phyloP scores from a whole-genome alignment of 2,797 vertebrate species.

The Hyperoplus immaculatus region DNA sequence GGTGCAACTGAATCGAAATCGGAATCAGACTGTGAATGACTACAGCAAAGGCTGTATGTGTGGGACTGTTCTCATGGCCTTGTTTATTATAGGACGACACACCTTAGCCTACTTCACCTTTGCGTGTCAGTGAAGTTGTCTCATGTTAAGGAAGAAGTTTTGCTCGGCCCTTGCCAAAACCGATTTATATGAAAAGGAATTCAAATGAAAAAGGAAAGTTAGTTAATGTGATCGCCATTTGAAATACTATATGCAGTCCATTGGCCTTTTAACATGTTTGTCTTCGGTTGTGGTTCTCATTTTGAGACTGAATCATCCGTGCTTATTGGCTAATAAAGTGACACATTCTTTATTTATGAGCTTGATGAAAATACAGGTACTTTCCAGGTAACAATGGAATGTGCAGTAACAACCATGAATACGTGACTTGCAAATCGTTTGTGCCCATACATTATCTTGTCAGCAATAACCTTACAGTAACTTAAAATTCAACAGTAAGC shows the following conservation, averaged over 20 bases:
- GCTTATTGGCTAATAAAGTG: neutral
- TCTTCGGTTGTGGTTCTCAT: neutral
- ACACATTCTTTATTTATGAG: neutral
- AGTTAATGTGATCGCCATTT: neutral
- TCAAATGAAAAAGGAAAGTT: neutral
- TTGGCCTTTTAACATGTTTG: neutral
- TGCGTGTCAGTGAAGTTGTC: conserved; percentile 3
- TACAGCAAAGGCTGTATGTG: conserved; percentile 29
- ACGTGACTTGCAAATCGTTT: neutral
- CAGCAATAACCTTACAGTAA: neutral
- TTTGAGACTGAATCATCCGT: neutral
- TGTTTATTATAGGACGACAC: conserved; percentile 26
- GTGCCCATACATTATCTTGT: neutral
- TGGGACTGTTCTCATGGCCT: conserved; percentile 9
- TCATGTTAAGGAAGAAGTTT: neutral
- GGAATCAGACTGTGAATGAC: conserved; percentile 16
- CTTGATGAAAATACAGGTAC: neutral
- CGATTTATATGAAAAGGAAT: neutral
- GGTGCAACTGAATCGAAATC: conserved; percentile 32
- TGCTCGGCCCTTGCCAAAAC: neutral
- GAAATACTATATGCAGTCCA: neutral
- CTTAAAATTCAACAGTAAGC: no score
- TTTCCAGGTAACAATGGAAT: neutral
- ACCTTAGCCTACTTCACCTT: conserved; percentile 17
- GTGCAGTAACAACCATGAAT: neutral